Percentiles rank a stretch among this genome's conserved stretches.
Conservation (phyloP, 2,113 vertebrate species). For the Euleptes europaea region DNA sequence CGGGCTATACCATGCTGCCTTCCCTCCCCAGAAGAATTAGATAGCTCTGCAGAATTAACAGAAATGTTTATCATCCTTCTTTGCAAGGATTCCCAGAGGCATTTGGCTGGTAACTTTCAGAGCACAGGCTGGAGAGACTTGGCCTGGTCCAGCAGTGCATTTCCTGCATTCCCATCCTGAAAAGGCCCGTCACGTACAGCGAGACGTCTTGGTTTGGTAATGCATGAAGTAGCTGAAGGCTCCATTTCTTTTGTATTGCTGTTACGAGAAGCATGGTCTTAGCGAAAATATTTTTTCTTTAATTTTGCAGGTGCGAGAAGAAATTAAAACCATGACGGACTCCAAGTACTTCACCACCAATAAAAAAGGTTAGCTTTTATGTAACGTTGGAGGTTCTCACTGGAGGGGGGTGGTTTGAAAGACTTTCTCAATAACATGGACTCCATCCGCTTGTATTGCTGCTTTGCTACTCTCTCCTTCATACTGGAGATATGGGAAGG, state of each 20-base stretch:
- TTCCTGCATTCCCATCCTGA: neutral
- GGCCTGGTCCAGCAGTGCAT: neutral
- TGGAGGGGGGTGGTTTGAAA: neutral
- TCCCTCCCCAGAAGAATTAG: too few relatives aligned
- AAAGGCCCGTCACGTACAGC: neutral
- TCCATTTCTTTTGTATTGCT: neutral
- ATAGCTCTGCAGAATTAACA: too few relatives aligned
- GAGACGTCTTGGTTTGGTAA: neutral
- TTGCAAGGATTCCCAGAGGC: neutral
- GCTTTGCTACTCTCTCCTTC: neutral
- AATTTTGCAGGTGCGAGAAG: constrained; percentile 70
- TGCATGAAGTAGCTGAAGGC: neutral
- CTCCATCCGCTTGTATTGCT: neutral
- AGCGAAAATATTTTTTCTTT: neutral
- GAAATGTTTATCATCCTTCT: too few relatives aligned
- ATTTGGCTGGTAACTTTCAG: neutral
- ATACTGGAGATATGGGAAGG: neutral
- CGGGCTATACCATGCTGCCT: too few relatives aligned
- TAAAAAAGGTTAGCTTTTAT: constrained; percentile 89
- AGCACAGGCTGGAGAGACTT: neutral
- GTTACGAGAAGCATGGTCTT: neutral
- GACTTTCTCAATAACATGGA: neutral
- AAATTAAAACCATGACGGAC: constrained; percentile 89
- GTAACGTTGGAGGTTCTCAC: neutral
- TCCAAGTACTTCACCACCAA: constrained; percentile 99